These are phyloP conservation scores for Colaptes auratus DNA, from an alignment of 2,113 vertebrate species.

Conservation along the genomic window DNA sequence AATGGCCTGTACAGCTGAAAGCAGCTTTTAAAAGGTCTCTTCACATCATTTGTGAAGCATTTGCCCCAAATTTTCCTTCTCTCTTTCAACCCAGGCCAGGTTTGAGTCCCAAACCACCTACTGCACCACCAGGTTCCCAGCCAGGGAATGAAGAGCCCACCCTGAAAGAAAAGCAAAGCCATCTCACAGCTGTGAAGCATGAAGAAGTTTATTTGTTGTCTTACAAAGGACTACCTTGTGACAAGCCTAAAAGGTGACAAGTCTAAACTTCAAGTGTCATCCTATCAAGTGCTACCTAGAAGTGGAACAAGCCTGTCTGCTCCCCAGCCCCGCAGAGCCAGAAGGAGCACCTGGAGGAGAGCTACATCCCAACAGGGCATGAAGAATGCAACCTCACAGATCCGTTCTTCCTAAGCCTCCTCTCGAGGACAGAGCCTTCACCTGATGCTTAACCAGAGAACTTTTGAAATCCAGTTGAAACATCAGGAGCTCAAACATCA, in stretches of 20 bases:
- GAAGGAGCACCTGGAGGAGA: neutral
- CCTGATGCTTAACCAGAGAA: too few relatives aligned
- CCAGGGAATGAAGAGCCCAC: accelerated
- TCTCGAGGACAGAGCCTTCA: too few relatives aligned
- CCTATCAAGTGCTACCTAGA: neutral
- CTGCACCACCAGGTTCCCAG: accelerated
- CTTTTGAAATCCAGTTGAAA: too few relatives aligned
- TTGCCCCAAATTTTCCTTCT: neutral
- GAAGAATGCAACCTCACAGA: neutral
- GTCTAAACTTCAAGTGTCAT: neutral
- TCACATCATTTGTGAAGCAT: accelerated
- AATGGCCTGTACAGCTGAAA: neutral
- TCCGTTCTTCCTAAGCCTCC: too few relatives aligned
- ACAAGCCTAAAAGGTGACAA: neutral
- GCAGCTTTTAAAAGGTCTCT: neutral
- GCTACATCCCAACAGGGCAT: neutral
- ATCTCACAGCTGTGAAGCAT: neutral
- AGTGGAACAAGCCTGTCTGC: accelerated
- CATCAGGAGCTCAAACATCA: accelerated
- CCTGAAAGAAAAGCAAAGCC: neutral
- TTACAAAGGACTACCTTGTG: neutral
- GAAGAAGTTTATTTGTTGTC: constrained; percentile 29
- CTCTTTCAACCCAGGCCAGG: too few relatives aligned
- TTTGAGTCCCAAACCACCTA: accelerated
- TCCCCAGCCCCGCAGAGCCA: neutral